These are phyloP conservation scores for Folsomia manolachei DNA, from an alignment of 2,888 invertebrate species.

Conservation along the genomic window DNA sequence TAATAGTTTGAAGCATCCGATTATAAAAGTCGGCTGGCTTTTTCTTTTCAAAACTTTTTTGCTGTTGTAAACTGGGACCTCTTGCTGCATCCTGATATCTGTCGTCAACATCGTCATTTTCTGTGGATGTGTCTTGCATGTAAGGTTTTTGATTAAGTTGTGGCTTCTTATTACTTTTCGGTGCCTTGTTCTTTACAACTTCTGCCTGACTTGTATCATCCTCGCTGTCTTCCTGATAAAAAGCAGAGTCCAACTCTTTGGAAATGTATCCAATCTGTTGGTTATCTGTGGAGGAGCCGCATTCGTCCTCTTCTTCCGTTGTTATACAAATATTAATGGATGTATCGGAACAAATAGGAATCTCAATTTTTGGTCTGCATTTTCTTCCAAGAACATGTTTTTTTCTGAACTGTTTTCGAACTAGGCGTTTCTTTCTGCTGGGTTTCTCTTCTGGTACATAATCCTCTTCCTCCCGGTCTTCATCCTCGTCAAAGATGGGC, in stretches of 20 bases:
- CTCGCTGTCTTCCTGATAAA: not conserved
- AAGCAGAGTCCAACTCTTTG: not conserved
- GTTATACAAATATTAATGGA: conserved; percentile 4
- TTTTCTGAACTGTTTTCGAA: not conserved
- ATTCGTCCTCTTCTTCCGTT: not conserved
- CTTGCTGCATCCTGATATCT: not conserved
- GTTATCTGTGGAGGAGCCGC: not conserved
- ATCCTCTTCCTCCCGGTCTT: too few relatives aligned
- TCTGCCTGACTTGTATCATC: not conserved
- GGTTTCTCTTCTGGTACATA: too few relatives aligned
- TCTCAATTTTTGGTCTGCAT: not conserved
- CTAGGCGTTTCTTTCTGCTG: not conserved
- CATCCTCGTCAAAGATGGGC: not conserved
- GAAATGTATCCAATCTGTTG: not conserved
- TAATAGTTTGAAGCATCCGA: not conserved
- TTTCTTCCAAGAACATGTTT: not conserved
- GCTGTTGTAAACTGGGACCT: not conserved
- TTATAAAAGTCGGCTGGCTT: too few relatives aligned
- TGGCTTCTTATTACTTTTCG: not conserved
- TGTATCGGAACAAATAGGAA: not conserved
- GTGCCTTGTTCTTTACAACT: not conserved
- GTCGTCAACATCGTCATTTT: not conserved
- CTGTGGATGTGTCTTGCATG: not conserved
- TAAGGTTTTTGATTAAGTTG: not conserved
- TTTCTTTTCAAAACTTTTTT: too few relatives aligned